A percentile compares a stretch with the other conserved stretches of the same genome.
These are phyloP conservation scores for Indicator maculatus DNA, from an alignment of 2,113 vertebrate genomes.

Conservation along the genomic window DNA sequence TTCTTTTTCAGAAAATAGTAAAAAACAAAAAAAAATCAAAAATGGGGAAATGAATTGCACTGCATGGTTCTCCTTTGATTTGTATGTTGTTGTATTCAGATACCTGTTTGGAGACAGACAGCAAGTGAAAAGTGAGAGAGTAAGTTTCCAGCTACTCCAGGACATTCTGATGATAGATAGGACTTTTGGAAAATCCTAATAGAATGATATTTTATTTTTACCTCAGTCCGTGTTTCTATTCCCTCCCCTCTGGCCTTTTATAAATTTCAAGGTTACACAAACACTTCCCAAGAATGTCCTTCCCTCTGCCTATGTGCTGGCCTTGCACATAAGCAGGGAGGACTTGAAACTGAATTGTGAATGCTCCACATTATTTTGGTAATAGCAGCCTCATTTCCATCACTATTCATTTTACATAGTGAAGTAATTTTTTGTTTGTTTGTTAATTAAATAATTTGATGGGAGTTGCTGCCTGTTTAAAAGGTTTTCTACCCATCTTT, in stretches of 20 bases:
- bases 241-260: constrained; percentile 43
- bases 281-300: not conserved
- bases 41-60: not conserved
- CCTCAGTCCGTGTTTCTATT: not conserved
- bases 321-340: not conserved
- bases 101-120: not conserved
- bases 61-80: not conserved
- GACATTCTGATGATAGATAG: constrained; percentile 30
- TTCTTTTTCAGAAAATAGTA: not conserved
- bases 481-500: not conserved
- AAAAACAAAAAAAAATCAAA: no score
- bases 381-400: not conserved
- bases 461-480: not conserved
- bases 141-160: constrained; percentile 1
- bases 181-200: constrained; percentile 34
- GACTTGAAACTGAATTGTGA: not conserved
- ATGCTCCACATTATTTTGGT: not conserved
- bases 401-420: not conserved
- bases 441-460: not conserved
- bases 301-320: not conserved
- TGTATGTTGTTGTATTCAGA: constrained; percentile 4
- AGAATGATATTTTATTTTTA: constrained; percentile 54
- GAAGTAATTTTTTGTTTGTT: not conserved
- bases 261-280: constrained; percentile 43
- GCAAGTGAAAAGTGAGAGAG: not conserved